These are phyloP conservation scores for Sylvicapra grimmia DNA, from an alignment of 2,113 vertebrate genomes.

Conservation along the genomic window DNA sequence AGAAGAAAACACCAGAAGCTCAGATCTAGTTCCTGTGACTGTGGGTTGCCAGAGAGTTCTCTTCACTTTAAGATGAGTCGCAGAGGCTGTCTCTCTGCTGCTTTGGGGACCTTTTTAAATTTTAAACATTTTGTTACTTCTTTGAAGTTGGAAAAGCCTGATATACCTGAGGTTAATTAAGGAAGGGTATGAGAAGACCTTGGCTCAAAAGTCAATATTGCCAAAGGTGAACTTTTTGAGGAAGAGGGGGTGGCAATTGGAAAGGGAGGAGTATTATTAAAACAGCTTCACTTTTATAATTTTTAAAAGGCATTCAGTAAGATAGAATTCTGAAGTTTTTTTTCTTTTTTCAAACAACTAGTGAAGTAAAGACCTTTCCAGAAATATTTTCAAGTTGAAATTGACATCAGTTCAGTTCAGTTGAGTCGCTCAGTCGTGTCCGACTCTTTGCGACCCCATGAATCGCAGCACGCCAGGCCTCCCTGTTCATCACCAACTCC, in stretches of 20 bases:
- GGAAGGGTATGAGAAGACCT: neutral
- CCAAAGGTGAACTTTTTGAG: neutral
- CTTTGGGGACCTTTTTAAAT: neutral
- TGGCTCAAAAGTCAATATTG: neutral
- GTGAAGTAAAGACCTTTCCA: conserved; percentile 22
- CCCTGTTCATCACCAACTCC: too few species aligned
- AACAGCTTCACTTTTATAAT: neutral
- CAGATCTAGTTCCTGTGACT: neutral
- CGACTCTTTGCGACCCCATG: too few species aligned
- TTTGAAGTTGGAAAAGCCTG: neutral
- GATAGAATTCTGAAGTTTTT: conserved; percentile 10
- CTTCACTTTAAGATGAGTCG: neutral
- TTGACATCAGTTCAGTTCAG: too few species aligned
- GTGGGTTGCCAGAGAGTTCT: neutral
- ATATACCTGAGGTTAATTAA: neutral
- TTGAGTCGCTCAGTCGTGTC: too few species aligned
- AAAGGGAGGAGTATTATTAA: neutral
- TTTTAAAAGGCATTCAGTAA: neutral
- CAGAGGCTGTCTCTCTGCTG: neutral
- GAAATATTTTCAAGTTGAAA: conserved; percentile 41
- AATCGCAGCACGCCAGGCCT: too few species aligned
- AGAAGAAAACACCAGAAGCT: neutral
- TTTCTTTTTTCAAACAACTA: neutral
- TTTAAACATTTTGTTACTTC: neutral
- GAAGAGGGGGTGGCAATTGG: rapidly evolving